Evolutionary conservation across 2,113 vertebrate species (phyloP).

Genomic region (Trochalopteron elliotii): DNA sequence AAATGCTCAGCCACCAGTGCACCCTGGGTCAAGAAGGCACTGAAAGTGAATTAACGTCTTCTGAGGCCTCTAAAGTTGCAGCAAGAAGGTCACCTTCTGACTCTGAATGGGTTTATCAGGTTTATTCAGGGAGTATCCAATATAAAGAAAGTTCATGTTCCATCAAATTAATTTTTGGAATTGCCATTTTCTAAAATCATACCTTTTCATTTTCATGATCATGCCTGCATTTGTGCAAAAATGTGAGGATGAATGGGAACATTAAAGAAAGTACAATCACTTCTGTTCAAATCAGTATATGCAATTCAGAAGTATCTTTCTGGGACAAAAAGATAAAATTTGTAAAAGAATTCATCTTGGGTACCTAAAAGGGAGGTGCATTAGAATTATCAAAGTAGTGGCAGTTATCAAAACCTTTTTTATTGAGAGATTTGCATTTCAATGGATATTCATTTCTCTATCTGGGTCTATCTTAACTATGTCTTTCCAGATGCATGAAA

Average conservation of each 20-base stretch:
- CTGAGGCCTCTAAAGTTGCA: background rate
- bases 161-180: constrained; percentile 35
- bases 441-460: constrained; percentile 50
- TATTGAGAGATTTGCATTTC: constrained; percentile 49
- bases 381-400: background rate
- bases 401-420: constrained; percentile 47
- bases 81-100: constrained; percentile 7
- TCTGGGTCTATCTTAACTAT: constrained; percentile 39
- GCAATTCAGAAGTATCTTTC: constrained; percentile 42
- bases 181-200: background rate
- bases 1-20: background rate
- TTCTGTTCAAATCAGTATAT: constrained; percentile 18
- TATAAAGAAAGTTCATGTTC: background rate
- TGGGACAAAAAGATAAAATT: constrained; percentile 50
- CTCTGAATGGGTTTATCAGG: background rate
- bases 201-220: constrained; percentile 35
- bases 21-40: background rate
- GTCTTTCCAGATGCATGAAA: constrained; percentile 27
- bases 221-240: constrained; percentile 33
- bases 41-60: background rate
- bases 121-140: background rate
- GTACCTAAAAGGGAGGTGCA: constrained; percentile 3
- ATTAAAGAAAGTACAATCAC: background rate
- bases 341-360: constrained; percentile 11
- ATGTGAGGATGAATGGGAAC: constrained; percentile 27